Conservation (phyloP, 2,888 invertebrate genomes). For the Apotomis betuletana region DNA sequence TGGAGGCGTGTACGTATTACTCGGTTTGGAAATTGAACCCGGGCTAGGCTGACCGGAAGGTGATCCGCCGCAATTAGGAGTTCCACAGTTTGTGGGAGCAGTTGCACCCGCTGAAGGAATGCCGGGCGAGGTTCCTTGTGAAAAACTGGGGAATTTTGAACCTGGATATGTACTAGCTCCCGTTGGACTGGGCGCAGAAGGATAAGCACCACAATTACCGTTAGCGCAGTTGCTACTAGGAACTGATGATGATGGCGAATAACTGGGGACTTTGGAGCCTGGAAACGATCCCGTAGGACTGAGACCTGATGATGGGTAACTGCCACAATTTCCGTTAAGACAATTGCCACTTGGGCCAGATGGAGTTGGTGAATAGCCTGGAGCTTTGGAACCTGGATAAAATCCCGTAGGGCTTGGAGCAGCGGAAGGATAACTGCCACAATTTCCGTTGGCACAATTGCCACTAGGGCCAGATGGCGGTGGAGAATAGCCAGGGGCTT, state of each 20-base stretch:
- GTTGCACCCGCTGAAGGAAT: conserved; percentile 15
- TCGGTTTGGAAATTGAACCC: conserved; percentile 18
- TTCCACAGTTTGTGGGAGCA: conserved; percentile 27
- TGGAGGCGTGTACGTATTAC: conserved; percentile 33
- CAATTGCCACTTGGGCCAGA: conserved; percentile 25
- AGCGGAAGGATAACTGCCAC: conserved; percentile 30
- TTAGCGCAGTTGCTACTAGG: conserved; percentile 34
- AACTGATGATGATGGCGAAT: conserved; percentile 44
- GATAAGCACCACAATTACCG: conserved; percentile 38
- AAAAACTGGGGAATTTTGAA: conserved; percentile 27
- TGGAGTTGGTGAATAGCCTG: conserved; percentile 41
- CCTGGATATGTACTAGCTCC: conserved; percentile 19
- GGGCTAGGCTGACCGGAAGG: conserved; percentile 13
- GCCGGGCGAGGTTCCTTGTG: conserved; percentile 35
- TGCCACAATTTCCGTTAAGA: conserved; percentile 33
- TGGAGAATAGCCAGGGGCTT: conserved; percentile 16
- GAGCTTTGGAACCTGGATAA: conserved; percentile 23
- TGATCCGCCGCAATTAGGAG: conserved; percentile 18
- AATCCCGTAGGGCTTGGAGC: conserved; percentile 6
- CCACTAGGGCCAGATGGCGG: conserved; percentile 1
- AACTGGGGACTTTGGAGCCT: conserved; percentile 44
- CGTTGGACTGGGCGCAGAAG: conserved; percentile 2
- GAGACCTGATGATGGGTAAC: conserved; percentile 8
- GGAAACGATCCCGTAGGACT: conserved; percentile 12
- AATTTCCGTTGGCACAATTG: conserved; percentile 37